Evolutionary conservation across 1,140 invertebrate species (phyloP).

Genomic region (Pseudachorutes palmiensis): DNA sequence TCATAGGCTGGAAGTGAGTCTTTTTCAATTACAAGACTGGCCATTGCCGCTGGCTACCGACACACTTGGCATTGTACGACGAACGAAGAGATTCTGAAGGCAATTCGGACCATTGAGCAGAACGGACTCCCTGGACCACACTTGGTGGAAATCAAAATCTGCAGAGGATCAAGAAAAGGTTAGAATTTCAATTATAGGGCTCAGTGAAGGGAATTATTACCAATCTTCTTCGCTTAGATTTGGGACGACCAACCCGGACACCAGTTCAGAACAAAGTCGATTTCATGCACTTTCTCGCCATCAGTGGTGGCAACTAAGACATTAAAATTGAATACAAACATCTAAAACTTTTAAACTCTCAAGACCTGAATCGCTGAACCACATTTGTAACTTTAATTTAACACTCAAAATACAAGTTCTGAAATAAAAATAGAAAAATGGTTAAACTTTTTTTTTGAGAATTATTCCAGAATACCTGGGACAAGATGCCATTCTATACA

Average conservation of each 20-base stretch:
- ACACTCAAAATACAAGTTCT: too few species aligned
- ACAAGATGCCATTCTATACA: too few species aligned
- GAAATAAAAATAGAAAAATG: too few species aligned
- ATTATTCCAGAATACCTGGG: too few species aligned
- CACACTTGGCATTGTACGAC: slow-evolving; percentile 42
- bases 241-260: slow-evolving; percentile 45
- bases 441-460: too few species aligned
- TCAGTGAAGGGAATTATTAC: too few species aligned
- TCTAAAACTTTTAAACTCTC: background rate
- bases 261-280: slow-evolving; percentile 46
- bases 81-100: slow-evolving; percentile 40
- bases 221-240: slow-evolving; percentile 43
- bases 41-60: slow-evolving; percentile 43
- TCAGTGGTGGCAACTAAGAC: slow-evolving; percentile 15
- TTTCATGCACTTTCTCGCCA: slow-evolving; percentile 46
- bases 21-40: slow-evolving; percentile 42
- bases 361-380: too few species aligned
- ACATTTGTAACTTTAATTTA: too few species aligned
- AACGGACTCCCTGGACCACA: slow-evolving; percentile 41
- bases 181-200: too few species aligned
- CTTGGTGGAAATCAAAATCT: slow-evolving; percentile 45
- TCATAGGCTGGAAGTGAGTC: slow-evolving; percentile 39
- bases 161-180: slow-evolving; percentile 42
- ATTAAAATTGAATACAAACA: background rate
- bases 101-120: slow-evolving; percentile 36